Evolutionary conservation across 2,113 vertebrate species (phyloP).

Genomic region (Columbina picui): DNA sequence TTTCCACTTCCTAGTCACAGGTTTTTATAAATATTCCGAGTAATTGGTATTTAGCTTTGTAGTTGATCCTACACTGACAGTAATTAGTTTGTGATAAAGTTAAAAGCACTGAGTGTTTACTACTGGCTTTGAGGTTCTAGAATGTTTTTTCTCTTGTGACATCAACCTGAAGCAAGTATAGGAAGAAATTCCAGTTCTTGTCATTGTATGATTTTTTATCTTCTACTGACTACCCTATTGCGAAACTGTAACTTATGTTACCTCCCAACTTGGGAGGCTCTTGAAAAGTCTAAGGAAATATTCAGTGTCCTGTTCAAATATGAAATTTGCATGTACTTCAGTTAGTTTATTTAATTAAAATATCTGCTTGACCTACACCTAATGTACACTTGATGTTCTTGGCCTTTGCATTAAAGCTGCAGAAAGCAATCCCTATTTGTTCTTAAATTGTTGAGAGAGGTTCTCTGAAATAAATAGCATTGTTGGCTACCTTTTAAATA

Average conservation of each 20-base stretch:
- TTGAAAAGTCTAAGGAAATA: neutral
- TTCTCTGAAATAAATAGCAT: neutral
- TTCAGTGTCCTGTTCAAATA: neutral
- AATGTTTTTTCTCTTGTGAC: neutral
- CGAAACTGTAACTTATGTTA: neutral
- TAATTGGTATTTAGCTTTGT: neutral
- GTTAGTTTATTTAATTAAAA: neutral
- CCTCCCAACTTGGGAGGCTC: neutral
- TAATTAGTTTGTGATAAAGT: neutral
- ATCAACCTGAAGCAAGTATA: neutral
- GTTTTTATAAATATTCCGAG: neutral
- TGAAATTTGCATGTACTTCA: neutral
- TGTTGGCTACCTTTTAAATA: neutral
- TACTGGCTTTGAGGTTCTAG: neutral
- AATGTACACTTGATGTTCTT: neutral
- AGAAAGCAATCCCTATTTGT: neutral
- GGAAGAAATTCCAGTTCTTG: neutral
- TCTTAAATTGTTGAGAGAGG: neutral
- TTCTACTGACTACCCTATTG: neutral
- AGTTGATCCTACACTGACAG: accelerated
- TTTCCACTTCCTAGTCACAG: neutral
- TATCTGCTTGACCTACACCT: neutral
- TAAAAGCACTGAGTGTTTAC: neutral
- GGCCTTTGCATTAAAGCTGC: neutral
- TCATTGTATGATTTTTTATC: neutral